phyloP scores from a whole-genome alignment of 2,888 invertebrate genomes.

The Tenthredo livida region DNA sequence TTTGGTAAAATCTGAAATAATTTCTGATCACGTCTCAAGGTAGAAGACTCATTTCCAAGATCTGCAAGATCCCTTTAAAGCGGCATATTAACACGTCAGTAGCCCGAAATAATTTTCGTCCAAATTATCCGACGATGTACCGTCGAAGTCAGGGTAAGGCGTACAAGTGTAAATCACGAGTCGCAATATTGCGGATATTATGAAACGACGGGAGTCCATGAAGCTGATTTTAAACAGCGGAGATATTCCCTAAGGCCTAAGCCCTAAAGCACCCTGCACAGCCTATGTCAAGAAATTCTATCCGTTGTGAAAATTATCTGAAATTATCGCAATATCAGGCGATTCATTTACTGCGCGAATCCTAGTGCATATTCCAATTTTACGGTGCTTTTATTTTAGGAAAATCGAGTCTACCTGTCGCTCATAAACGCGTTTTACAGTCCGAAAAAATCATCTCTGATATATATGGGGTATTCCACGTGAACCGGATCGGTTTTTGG shows the following conservation, averaged over 20 bases:
- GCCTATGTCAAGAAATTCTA: neutral
- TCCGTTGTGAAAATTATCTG: neutral
- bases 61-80: neutral
- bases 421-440: neutral
- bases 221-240: constrained; percentile 8
- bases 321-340: neutral
- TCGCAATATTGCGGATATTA: constrained; percentile 31
- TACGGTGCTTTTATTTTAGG: neutral
- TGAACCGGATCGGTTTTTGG: too few relatives aligned
- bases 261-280: neutral
- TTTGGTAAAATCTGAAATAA: neutral
- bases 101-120: neutral
- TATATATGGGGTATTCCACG: too few relatives aligned
- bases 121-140: neutral
- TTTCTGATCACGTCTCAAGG: neutral
- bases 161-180: neutral
- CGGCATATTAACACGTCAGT: neutral
- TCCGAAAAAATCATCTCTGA: neutral
- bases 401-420: constrained; percentile 10
- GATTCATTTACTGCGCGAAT: neutral
- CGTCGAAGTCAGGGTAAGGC: neutral
- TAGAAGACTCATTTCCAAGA: too few relatives aligned
- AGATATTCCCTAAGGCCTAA: neutral
- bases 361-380: neutral
- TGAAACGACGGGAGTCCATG: constrained; percentile 27